Evolutionary conservation across 2,888 invertebrate genomes (phyloP).

Genomic region (Schizotus pectinicornis): DNA sequence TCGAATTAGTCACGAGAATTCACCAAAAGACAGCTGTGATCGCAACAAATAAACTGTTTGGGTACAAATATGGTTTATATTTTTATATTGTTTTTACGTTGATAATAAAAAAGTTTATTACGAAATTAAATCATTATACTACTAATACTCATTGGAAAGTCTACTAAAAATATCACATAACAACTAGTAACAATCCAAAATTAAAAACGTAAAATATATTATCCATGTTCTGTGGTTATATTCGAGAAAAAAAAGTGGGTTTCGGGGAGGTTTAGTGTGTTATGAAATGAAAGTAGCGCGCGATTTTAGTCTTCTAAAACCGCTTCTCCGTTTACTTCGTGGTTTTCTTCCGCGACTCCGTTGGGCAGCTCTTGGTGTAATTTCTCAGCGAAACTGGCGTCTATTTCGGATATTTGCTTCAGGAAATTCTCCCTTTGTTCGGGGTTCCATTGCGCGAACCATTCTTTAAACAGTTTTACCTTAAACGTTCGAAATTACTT

Average conservation of each 20-base stretch:
- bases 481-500: slow-evolving; percentile 48
- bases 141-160: no score
- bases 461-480: slow-evolving; percentile 84
- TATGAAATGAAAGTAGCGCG: slow-evolving; percentile 1
- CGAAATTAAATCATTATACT: no score
- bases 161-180: no score
- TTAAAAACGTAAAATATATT: no score
- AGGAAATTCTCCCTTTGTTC: slow-evolving; percentile 75
- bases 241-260: no score
- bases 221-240: no score
- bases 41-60: slow-evolving; percentile 9
- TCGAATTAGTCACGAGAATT: neutral
- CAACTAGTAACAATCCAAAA: no score
- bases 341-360: slow-evolving; percentile 44
- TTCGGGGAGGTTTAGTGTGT: neutral
- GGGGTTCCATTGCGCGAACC: slow-evolving; percentile 80
- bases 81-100: no score
- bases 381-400: slow-evolving; percentile 74
- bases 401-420: slow-evolving; percentile 73
- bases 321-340: slow-evolving; percentile 39
- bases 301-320: slow-evolving; percentile 43
- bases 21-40: slow-evolving; percentile 15
- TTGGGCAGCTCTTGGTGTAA: slow-evolving; percentile 64
- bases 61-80: no score
- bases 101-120: no score